Evolutionary conservation across 2,113 vertebrate species (phyloP).

Genomic region (Rhizomys pruinosus): DNA sequence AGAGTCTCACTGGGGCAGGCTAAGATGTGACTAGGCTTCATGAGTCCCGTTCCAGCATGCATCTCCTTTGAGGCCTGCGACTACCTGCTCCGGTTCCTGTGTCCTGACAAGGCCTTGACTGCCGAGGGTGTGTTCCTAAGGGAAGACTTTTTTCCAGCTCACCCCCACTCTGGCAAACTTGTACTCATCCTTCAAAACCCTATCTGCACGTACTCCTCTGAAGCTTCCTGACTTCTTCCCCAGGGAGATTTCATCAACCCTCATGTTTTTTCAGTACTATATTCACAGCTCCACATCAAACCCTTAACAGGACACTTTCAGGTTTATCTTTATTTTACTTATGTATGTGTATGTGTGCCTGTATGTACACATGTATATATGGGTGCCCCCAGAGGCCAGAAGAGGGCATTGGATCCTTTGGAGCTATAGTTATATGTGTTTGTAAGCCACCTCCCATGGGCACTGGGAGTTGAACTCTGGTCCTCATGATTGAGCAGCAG

Average conservation of each 20-base stretch:
- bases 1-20: not conserved
- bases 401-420: no score
- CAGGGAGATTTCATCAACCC: not conserved
- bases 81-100: not conserved
- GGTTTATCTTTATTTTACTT: not conserved
- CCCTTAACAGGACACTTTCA: not conserved
- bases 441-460: no score
- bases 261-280: not conserved
- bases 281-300: not conserved
- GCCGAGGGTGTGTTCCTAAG: not conserved
- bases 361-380: no score
- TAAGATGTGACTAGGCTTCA: not conserved
- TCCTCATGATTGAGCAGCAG: no score
- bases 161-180: not conserved
- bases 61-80: no score
- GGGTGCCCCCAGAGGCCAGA: no score
- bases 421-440: no score
- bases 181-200: conserved; percentile 44
- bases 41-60: not conserved
- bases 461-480: no score
- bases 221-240: not conserved
- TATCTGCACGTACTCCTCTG: not conserved
- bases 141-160: not conserved
- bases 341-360: not conserved
- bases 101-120: not conserved